phyloP scores from a whole-genome alignment of 2,888 invertebrate genomes.

The Horisme vitalbata region DNA sequence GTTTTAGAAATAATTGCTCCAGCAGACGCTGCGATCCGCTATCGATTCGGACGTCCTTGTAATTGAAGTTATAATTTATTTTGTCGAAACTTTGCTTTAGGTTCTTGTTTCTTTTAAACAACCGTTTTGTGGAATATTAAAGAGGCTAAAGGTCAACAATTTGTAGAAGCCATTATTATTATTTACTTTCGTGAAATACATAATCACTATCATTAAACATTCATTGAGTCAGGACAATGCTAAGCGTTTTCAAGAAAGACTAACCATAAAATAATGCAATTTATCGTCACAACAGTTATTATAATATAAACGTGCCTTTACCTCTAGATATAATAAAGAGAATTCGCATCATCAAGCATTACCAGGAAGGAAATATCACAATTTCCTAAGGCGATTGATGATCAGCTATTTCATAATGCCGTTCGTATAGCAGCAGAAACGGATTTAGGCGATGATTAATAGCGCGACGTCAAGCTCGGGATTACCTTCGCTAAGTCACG shows the following conservation, averaged over 20 bases:
- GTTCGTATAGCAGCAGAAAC: slow-evolving; percentile 34
- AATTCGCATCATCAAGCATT: background rate
- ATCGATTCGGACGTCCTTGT: slow-evolving; percentile 18
- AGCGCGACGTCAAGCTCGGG: slow-evolving; percentile 30
- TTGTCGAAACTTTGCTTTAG: slow-evolving; percentile 14
- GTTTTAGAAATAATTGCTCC: slow-evolving; percentile 24
- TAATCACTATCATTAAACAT: too few species aligned
- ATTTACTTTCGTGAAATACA: too few species aligned
- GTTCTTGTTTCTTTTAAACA: slow-evolving; percentile 2
- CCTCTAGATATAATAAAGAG: too few species aligned
- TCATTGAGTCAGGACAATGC: too few species aligned
- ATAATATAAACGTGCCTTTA: too few species aligned
- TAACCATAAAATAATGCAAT: too few species aligned
- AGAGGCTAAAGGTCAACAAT: slow-evolving; percentile 5
- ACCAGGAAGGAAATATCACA: slow-evolving; percentile 9
- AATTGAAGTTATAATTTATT: slow-evolving; percentile 23
- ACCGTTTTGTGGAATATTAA: slow-evolving; percentile 10
- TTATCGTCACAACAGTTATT: too few species aligned
- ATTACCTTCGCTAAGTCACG: slow-evolving; percentile 43
- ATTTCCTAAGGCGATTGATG: slow-evolving; percentile 13
- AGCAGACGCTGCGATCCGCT: slow-evolving; percentile 12
- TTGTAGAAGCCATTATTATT: background rate
- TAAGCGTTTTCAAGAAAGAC: too few species aligned
- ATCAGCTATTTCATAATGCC: slow-evolving; percentile 11
- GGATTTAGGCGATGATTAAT: slow-evolving; percentile 42